A percentile compares a stretch with the other conserved stretches of the same genome.
These are phyloP conservation scores for Pachyramphus minor DNA, from an alignment of 2,113 vertebrate species.

Conservation along the genomic window DNA sequence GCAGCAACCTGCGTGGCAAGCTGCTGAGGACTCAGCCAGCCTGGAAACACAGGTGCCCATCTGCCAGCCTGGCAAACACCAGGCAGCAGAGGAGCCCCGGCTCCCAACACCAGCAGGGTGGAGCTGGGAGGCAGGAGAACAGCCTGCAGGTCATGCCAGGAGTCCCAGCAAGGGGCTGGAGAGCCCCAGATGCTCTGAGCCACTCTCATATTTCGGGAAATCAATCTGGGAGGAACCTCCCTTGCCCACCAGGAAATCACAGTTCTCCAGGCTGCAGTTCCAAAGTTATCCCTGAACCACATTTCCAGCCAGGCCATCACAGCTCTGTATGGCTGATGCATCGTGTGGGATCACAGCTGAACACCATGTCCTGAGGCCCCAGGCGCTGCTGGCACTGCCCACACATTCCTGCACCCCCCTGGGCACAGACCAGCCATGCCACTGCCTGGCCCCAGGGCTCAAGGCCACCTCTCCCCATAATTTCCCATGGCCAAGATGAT, in stretches of 20 bases:
- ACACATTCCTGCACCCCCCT: not conserved
- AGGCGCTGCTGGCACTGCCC: not conserved
- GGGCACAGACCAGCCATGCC: no score
- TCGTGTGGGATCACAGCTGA: fast-evolving
- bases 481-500: not conserved
- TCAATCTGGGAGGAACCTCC: not conserved
- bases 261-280: not conserved
- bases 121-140: not conserved
- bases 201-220: not conserved
- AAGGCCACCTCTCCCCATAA: not conserved
- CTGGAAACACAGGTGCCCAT: conserved; percentile 37
- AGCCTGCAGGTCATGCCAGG: not conserved
- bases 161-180: not conserved
- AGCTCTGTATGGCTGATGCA: not conserved
- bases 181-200: not conserved
- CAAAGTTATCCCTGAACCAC: not conserved
- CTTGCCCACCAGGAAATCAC: not conserved
- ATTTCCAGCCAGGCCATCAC: not conserved
- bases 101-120: not conserved
- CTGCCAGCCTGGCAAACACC: not conserved
- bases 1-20: conserved; percentile 23
- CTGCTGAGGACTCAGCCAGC: conserved; percentile 7
- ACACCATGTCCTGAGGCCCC: not conserved
- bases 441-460: not conserved
- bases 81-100: not conserved